phyloP scores from a whole-genome alignment of 2,797 vertebrate genomes.

The Chiroxiphia lanceolata region DNA sequence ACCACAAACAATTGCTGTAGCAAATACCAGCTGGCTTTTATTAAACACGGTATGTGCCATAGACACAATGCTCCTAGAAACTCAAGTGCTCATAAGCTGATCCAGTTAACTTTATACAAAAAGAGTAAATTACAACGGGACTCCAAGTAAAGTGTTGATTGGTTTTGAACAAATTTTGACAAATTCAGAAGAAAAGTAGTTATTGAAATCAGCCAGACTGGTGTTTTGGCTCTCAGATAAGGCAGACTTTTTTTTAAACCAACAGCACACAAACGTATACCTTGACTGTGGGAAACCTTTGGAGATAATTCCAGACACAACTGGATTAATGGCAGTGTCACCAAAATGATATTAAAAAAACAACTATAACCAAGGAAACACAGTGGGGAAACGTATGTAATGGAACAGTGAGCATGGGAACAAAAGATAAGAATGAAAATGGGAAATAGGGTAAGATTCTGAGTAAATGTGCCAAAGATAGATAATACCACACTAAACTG shows the following conservation, averaged over 20 bases:
- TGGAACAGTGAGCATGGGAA: neutral
- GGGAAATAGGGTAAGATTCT: neutral
- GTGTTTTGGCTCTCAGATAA: neutral
- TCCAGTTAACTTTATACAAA: neutral
- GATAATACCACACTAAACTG: neutral
- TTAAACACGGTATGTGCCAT: rapidly evolving
- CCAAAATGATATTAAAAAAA: neutral
- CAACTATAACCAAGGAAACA: neutral
- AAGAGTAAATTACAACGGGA: neutral
- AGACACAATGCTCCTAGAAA: neutral
- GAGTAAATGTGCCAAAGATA: neutral
- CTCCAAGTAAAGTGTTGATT: neutral
- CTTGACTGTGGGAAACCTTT: neutral
- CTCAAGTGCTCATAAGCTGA: neutral
- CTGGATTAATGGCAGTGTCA: neutral
- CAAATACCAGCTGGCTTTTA: neutral
- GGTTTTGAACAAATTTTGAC: neutral
- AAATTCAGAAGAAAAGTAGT: neutral
- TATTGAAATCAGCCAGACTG: neutral
- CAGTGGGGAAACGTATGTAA: neutral
- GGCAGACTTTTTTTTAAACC: neutral
- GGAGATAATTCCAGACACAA: neutral
- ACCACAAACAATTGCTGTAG: neutral
- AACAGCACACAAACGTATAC: neutral
- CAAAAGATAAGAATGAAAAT: neutral